Conservation (phyloP, 2,888 invertebrate genomes). For the Venusia cambrica region DNA sequence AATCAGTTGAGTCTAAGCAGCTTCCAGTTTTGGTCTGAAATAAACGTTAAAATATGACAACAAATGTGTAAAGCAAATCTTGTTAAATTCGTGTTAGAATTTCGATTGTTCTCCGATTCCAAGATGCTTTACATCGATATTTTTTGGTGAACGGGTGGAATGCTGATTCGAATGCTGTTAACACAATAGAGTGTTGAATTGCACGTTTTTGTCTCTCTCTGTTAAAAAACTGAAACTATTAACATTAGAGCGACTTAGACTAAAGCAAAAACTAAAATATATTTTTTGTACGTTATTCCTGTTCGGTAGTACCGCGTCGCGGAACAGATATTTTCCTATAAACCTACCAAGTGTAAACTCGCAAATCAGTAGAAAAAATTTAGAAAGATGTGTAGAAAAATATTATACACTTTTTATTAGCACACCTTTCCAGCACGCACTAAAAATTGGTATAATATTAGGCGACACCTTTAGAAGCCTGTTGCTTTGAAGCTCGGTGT, state of each 20-base stretch:
- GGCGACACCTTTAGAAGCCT: slow-evolving; percentile 9
- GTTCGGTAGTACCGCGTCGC: too few species aligned
- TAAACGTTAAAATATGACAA: slow-evolving; percentile 26
- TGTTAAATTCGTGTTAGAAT: slow-evolving; percentile 49
- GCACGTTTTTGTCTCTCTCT: slow-evolving; percentile 29
- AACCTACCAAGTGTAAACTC: too few species aligned
- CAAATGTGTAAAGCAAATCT: slow-evolving; percentile 23
- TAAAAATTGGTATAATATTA: slow-evolving; percentile 14
- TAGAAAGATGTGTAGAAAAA: too few species aligned
- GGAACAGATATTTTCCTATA: too few species aligned
- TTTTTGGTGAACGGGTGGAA: slow-evolving; percentile 56
- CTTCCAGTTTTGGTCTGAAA: too few species aligned
- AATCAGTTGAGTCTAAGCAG: too few species aligned
- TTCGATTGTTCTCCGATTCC: slow-evolving; percentile 68
- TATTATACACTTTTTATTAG: slow-evolving; percentile 8
- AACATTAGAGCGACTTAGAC: too few species aligned
- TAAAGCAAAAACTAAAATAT: too few species aligned
- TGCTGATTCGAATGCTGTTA: slow-evolving; percentile 44
- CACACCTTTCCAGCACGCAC: slow-evolving; percentile 5
- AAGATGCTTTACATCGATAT: slow-evolving; percentile 43
- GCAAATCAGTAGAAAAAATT: too few species aligned
- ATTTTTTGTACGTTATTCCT: too few species aligned
- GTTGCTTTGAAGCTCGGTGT: slow-evolving; percentile 28
- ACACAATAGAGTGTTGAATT: slow-evolving; percentile 30
- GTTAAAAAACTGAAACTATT: slow-evolving; percentile 23